A percentile compares a stretch with the other conserved stretches of the same genome.
Conservation (phyloP, 2,888 invertebrate species). For the Drosophila kuntzei region DNA sequence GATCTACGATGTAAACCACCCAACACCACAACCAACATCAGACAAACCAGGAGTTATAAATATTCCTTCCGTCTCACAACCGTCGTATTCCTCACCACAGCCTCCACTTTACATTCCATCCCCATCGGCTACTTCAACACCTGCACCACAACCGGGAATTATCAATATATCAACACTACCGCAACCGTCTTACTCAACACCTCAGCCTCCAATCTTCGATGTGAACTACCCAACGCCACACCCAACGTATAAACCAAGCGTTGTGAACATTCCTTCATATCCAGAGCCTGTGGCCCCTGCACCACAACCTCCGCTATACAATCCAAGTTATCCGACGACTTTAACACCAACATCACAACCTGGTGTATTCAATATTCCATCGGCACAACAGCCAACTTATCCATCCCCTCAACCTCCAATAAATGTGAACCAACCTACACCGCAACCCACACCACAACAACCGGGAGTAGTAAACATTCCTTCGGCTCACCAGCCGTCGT, state of each 20-base stretch:
- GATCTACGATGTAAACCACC: slow-evolving; percentile 24
- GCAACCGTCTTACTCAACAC: slow-evolving; percentile 18
- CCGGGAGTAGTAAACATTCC: slow-evolving; percentile 46
- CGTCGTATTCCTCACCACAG: slow-evolving; percentile 7
- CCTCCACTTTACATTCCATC: slow-evolving; percentile 12
- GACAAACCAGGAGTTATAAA: slow-evolving; percentile 39
- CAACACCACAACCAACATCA: slow-evolving; percentile 1
- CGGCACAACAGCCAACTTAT: slow-evolving; percentile 36
- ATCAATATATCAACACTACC: slow-evolving; percentile 23
- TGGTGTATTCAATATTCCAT: slow-evolving; percentile 38
- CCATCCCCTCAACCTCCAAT: slow-evolving; percentile 27
- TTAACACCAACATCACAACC: slow-evolving; percentile 32
- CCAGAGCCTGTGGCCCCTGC: slow-evolving; percentile 7
- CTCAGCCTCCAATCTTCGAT: slow-evolving; percentile 12
- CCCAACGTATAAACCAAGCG: slow-evolving; percentile 21
- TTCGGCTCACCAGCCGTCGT: slow-evolving; percentile 27
- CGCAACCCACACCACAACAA: slow-evolving; percentile 2
- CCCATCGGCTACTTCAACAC: slow-evolving; percentile 1
- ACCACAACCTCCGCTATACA: slow-evolving; percentile 5
- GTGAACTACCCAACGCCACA: slow-evolving; percentile 53
- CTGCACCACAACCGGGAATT: slow-evolving; percentile 15
- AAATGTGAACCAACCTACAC: slow-evolving; percentile 24
- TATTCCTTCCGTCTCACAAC: too few relatives aligned
- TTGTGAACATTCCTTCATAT: slow-evolving; percentile 29
- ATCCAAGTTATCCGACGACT: slow-evolving; percentile 31